These are phyloP conservation scores for Sinocyclocheilus maitianheensis DNA, from an alignment of 2,113 vertebrate genomes.

Conservation along the genomic window DNA sequence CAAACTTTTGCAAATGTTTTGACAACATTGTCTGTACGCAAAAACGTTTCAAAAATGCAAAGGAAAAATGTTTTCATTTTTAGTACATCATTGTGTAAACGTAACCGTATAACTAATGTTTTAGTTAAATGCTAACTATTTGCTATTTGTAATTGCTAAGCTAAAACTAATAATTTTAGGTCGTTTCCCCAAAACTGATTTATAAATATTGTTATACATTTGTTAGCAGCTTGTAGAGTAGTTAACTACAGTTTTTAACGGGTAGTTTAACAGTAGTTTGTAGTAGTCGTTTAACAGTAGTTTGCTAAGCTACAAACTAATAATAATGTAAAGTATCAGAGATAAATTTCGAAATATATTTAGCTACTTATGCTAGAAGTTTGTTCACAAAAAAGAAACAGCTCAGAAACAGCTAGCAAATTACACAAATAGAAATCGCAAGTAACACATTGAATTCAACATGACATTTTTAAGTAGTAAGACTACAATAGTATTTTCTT, in stretches of 20 bases:
- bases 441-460: no score
- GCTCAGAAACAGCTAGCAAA: no score
- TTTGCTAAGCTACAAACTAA: not conserved
- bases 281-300: not conserved
- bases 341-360: not conserved
- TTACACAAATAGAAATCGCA: no score
- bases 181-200: not conserved
- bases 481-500: no score
- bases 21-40: no score
- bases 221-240: not conserved
- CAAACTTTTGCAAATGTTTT: no score
- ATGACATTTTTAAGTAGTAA: no score
- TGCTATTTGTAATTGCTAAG: no score
- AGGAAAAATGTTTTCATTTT: no score
- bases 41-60: no score
- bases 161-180: not conserved
- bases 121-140: not conserved
- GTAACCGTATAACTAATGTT: no score
- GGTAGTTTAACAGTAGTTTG: not conserved
- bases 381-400: not conserved
- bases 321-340: not conserved
- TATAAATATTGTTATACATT: not conserved
- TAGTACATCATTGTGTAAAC: no score
- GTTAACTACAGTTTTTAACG: not conserved
- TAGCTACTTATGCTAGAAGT: not conserved